Percentiles rank a stretch among this genome's conserved stretches.
Evolutionary conservation across 1,140 invertebrate genomes (phyloP).

Genomic region (Sarcophaga peregrina): DNA sequence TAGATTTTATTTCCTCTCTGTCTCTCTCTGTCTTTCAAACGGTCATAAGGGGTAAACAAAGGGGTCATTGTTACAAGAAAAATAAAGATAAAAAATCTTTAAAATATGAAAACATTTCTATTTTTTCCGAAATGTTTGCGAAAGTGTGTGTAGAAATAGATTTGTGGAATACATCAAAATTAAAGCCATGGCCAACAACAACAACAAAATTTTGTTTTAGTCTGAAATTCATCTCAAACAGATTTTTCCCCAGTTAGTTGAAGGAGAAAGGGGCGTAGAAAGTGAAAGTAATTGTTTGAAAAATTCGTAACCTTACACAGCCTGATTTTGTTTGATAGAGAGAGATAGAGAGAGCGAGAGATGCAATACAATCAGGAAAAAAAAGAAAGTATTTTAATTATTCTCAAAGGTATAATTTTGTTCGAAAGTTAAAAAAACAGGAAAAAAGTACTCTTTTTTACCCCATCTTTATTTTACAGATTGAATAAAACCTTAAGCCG

Average conservation of each 20-base stretch:
- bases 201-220: neutral
- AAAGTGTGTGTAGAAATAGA: neutral
- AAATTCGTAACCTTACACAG: neutral
- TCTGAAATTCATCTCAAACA: neutral
- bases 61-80: neutral
- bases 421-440: neutral
- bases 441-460: neutral
- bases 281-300: neutral
- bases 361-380: too few relatives aligned
- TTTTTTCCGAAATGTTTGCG: neutral
- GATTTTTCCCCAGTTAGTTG: neutral
- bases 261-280: neutral
- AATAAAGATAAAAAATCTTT: neutral
- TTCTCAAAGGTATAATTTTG: constrained; percentile 37
- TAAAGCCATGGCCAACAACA: constrained; percentile 26
- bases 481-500: neutral
- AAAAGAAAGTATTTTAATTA: constrained; percentile 35
- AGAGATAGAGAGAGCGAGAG: too few relatives aligned
- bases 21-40: neutral
- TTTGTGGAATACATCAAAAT: constrained; percentile 31
- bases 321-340: neutral
- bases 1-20: neutral
- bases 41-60: neutral
- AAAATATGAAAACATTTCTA: neutral
- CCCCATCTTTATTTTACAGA: too few relatives aligned